A percentile compares a stretch with the other conserved stretches of the same genome.
Evolutionary conservation across 2,797 vertebrate species (phyloP).

Genomic region (Smutsia temminckii): DNA sequence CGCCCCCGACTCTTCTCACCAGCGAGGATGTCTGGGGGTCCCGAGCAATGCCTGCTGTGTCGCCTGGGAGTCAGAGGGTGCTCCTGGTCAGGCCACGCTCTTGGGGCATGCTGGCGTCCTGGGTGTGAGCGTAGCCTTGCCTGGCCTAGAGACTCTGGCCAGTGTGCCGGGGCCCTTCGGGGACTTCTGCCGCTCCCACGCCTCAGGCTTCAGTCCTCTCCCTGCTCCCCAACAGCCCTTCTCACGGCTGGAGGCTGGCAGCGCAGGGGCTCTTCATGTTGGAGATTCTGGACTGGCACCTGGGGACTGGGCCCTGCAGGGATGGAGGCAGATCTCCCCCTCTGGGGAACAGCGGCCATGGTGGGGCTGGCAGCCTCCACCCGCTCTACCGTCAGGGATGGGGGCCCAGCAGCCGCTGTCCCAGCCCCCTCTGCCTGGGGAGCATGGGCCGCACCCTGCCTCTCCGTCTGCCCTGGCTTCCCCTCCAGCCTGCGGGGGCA

Average conservation of each 20-base stretch:
- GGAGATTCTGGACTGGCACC: too few species aligned
- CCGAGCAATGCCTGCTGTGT: not conserved
- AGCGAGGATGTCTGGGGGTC: not conserved
- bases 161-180: not conserved
- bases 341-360: not conserved
- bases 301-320: too few species aligned
- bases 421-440: not conserved
- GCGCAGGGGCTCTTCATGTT: not conserved
- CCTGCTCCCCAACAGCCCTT: not conserved
- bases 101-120: fast-evolving
- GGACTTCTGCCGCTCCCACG: fast-evolving
- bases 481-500: not conserved
- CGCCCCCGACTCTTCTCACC: not conserved
- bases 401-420: fast-evolving
- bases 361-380: not conserved
- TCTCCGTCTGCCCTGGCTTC: not conserved
- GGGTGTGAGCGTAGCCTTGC: fast-evolving
- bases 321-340: fast-evolving
- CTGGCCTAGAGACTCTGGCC: not conserved
- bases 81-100: not conserved
- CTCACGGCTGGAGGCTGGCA: not conserved
- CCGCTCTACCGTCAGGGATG: too few species aligned
- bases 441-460: too few species aligned
- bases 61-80: not conserved
- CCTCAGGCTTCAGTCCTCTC: not conserved